Percentiles rank a stretch among this genome's conserved stretches.
phyloP scores from a whole-genome alignment of 2,797 vertebrate species.

The Yasuhikotakia modesta region DNA sequence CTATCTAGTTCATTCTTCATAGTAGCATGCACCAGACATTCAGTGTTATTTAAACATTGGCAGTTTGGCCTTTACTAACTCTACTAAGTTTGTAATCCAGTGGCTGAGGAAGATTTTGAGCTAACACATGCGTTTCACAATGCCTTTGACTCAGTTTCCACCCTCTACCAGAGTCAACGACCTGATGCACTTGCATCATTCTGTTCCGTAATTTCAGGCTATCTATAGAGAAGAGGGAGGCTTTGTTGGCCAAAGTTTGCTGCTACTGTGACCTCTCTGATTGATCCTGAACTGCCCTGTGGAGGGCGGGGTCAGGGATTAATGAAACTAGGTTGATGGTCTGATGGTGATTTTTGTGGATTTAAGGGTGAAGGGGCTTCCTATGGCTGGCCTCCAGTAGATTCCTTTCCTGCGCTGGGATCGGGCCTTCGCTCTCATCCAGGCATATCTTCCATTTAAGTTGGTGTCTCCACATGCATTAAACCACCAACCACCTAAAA shows the following conservation, averaged over 20 bases:
- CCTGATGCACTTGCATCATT: slow-evolving; percentile 66
- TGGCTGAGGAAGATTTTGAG: neutral
- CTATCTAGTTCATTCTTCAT: slow-evolving; percentile 4
- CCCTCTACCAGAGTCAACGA: slow-evolving; percentile 60
- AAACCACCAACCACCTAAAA: slow-evolving; percentile 93
- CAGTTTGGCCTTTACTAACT: slow-evolving; percentile 1
- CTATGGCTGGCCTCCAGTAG: slow-evolving; percentile 84
- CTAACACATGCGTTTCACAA: slow-evolving; percentile 29
- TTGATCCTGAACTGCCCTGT: slow-evolving; percentile 18
- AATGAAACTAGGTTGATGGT: slow-evolving; percentile 62
- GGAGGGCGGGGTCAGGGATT: slow-evolving; percentile 49
- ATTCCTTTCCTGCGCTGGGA: slow-evolving; percentile 81
- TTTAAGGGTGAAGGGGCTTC: slow-evolving; percentile 82
- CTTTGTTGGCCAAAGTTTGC: slow-evolving; percentile 40
- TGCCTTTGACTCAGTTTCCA: slow-evolving; percentile 21
- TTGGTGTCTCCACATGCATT: slow-evolving; percentile 84
- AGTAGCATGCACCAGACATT: slow-evolving; percentile 25
- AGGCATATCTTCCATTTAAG: slow-evolving; percentile 86
- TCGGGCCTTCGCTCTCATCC: slow-evolving; percentile 77
- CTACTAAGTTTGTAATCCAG: slow-evolving; percentile 25
- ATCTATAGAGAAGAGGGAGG: slow-evolving; percentile 39
- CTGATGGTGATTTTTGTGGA: slow-evolving; percentile 88
- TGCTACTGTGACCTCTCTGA: slow-evolving; percentile 27
- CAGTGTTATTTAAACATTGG: neutral
- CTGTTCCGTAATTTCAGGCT: slow-evolving; percentile 49